Percentiles rank a stretch among this genome's conserved stretches.
Evolutionary conservation across 2,113 vertebrate genomes (phyloP).

Genomic region (Chitala chitala): DNA sequence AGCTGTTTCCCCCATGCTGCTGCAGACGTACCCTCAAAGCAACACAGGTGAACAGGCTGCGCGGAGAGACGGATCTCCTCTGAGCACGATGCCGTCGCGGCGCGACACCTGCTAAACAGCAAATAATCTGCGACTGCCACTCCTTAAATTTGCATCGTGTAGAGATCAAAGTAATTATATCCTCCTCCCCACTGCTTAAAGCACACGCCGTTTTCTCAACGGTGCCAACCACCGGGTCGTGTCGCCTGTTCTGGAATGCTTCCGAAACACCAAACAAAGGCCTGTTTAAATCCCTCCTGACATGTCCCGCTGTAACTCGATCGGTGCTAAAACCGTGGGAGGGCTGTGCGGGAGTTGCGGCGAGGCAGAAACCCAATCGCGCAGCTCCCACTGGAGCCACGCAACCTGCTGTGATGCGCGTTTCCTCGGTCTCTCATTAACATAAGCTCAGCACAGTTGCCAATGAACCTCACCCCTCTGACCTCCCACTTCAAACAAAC

Average conservation of each 20-base stretch:
- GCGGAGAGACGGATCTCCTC: not conserved
- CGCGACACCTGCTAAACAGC: not conserved
- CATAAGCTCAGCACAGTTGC: not conserved
- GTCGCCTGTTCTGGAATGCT: not conserved
- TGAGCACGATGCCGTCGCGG: not conserved
- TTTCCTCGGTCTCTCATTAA: no score
- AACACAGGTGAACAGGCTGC: not conserved
- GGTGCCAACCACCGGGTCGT: not conserved
- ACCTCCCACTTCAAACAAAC: no score
- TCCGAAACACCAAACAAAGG: slow-evolving; percentile 2
- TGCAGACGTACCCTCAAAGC: not conserved
- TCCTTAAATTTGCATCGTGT: slow-evolving; percentile 6
- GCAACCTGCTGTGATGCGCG: not conserved
- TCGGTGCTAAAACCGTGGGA: not conserved
- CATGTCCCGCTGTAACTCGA: not conserved
- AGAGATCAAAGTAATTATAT: slow-evolving; percentile 6
- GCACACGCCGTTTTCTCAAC: not conserved
- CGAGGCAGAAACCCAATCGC: not conserved
- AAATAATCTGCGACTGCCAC: not conserved
- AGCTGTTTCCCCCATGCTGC: not conserved
- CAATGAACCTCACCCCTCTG: not conserved
- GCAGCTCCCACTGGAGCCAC: not conserved
- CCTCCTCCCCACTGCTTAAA: not conserved
- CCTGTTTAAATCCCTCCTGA: not conserved
- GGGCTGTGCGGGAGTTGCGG: not conserved